Percentiles rank a stretch among this genome's conserved stretches.
These are phyloP conservation scores for Drosophila subquinaria DNA, from an alignment of 2,888 invertebrate species.

Conservation along the genomic window DNA sequence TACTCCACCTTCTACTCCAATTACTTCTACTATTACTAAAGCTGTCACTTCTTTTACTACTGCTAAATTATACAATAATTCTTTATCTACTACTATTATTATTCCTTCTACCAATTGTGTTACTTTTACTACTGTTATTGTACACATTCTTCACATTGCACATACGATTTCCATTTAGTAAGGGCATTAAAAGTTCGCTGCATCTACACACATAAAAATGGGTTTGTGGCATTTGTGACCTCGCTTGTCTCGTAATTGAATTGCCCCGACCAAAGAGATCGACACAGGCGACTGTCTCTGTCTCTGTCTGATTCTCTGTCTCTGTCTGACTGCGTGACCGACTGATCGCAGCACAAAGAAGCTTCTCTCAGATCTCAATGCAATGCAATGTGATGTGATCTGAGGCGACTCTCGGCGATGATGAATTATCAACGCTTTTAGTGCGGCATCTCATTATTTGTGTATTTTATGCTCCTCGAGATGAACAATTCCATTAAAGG, in stretches of 20 bases:
- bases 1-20: too few relatives aligned
- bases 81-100: neutral
- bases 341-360: slow-evolving; percentile 34
- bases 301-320: neutral
- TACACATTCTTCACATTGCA: too few relatives aligned
- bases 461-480: slow-evolving; percentile 27
- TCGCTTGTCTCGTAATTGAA: slow-evolving; percentile 52
- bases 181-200: slow-evolving; percentile 27
- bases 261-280: slow-evolving; percentile 27
- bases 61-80: neutral
- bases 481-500: slow-evolving; percentile 60
- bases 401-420: slow-evolving; percentile 23
- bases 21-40: neutral
- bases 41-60: neutral
- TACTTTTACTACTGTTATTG: too few relatives aligned
- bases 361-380: slow-evolving; percentile 30
- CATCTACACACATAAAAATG: neutral
- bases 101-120: neutral
- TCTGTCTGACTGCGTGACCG: neutral
- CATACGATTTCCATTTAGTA: neutral
- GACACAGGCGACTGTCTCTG: neutral
- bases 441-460: slow-evolving; percentile 21
- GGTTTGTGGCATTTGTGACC: slow-evolving; percentile 41
- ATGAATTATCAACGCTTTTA: slow-evolving; percentile 59
- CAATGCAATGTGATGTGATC: neutral